Evolutionary conservation across 2,888 invertebrate genomes (phyloP).

Genomic region (Lordiphosa andalusiaca): DNA sequence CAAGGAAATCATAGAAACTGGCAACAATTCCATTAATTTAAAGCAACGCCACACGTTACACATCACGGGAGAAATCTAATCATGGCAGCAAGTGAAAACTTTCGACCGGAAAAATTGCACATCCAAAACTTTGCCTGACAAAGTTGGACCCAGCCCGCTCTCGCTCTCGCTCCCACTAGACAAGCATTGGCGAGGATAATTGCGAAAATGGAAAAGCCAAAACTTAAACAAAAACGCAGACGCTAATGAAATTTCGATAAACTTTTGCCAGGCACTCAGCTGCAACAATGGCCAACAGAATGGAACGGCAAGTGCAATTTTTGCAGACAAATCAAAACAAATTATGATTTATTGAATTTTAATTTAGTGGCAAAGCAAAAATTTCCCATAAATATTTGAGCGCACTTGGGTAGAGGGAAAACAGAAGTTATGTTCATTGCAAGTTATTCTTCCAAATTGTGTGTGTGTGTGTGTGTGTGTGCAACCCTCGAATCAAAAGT

Average conservation of each 20-base stretch:
- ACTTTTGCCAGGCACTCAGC: conserved; percentile 48
- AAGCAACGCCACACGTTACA: conserved; percentile 23
- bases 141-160: conserved; percentile 37
- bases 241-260: conserved; percentile 77
- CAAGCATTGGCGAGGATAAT: conserved; percentile 42
- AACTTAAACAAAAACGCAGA: conserved; percentile 72
- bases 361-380: conserved; percentile 65
- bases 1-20: conserved; percentile 28
- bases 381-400: conserved; percentile 74
- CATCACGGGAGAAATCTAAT: conserved; percentile 22
- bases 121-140: conserved; percentile 46
- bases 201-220: conserved; percentile 59
- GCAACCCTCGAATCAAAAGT: conserved; percentile 30
- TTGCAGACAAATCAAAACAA: conserved; percentile 53
- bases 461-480: conserved; percentile 22
- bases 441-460: conserved; percentile 34
- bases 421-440: conserved; percentile 67
- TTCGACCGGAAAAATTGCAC: conserved; percentile 59
- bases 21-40: conserved; percentile 21
- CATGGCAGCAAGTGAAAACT: conserved; percentile 43
- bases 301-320: conserved; percentile 35
- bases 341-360: conserved; percentile 78
- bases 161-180: neutral
- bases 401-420: conserved; percentile 27
- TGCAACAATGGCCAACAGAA: conserved; percentile 26